Base-by-base conservation (phyloP, 2,113 vertebrate genomes). In the Lota lota region DNA sequence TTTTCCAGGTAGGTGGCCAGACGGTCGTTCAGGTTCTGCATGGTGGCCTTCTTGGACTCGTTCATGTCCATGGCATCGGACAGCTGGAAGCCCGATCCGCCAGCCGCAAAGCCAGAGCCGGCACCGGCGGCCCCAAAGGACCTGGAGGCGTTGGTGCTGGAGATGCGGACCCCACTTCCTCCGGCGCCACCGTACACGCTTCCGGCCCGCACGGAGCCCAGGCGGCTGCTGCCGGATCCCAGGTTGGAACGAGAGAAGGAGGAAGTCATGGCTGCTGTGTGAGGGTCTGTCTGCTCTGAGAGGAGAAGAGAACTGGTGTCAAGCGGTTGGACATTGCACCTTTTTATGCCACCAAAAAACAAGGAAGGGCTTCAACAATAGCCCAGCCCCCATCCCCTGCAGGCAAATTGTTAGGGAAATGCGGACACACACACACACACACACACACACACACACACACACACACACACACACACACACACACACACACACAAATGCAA, bases 1-100 rank as follows among this genome's bases (percentile, higher is more conserved):
- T 91, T 91, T 0, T 81, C 77, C 82, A 93, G 83, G 85, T 93
- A 93, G 64, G 69, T 0, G 18, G 88, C 87, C 83, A 93, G 79
- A 0, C 91, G 90, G 78, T 93, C 88, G 47, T 93, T 93, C 57
- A 93, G 86, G 80, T 91, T 91, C 82, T 91, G 89, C 91, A 93
- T 89, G 72, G 88, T 77, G 67, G 53, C 66, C 76, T 93, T 93
- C 71, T 91, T 84, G 22, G 87, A 92, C 73, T 78, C 76, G 0
- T 69, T 20, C 51, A 81, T 33, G 40, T 74, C 76, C 0, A 70
- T 0, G 10, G 70, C 79, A 1, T 83, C 83, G 0, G 22, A 0
- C 18, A 72, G 24, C 5, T 71, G 19, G 5, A 68, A 74, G 10
- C 74, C 64, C 0, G 1, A 67, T 65, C 0, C 11, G 4, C 28